phyloP scores from a whole-genome alignment of 2,113 vertebrate species.

The Eira barbara region DNA sequence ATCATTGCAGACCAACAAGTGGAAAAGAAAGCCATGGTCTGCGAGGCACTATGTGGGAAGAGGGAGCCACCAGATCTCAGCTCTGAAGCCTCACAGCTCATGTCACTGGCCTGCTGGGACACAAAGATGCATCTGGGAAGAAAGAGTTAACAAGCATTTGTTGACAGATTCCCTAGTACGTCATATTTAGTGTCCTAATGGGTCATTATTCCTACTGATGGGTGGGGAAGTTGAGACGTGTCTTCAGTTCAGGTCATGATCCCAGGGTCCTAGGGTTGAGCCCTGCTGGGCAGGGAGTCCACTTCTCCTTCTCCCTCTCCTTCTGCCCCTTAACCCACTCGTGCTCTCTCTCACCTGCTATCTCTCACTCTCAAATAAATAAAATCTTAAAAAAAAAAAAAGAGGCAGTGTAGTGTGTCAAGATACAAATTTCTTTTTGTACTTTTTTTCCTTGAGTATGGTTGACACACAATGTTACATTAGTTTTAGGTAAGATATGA shows the following conservation, averaged over 20 bases:
- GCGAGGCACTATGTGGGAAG: background rate
- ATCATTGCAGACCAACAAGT: background rate
- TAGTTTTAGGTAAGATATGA: background rate
- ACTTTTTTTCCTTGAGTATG: background rate
- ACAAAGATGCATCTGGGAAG: background rate
- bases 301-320: background rate
- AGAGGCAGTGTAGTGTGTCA: background rate
- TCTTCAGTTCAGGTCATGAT: background rate
- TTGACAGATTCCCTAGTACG: background rate
- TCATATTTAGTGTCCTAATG: background rate
- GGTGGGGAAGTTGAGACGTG: background rate
- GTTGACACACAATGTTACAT: background rate
- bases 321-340: background rate
- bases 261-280: background rate
- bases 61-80: background rate
- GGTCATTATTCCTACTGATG: background rate
- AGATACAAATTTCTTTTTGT: background rate
- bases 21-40: background rate
- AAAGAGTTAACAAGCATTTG: background rate
- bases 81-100: background rate
- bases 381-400: background rate
- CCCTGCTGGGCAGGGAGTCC: background rate
- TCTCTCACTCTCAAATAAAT: background rate
- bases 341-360: background rate
- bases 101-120: background rate